A percentile compares a stretch with the other conserved stretches of the same genome.
phyloP scores from a whole-genome alignment of 2,888 invertebrate genomes.

The Dorcus parallelipipedus region DNA sequence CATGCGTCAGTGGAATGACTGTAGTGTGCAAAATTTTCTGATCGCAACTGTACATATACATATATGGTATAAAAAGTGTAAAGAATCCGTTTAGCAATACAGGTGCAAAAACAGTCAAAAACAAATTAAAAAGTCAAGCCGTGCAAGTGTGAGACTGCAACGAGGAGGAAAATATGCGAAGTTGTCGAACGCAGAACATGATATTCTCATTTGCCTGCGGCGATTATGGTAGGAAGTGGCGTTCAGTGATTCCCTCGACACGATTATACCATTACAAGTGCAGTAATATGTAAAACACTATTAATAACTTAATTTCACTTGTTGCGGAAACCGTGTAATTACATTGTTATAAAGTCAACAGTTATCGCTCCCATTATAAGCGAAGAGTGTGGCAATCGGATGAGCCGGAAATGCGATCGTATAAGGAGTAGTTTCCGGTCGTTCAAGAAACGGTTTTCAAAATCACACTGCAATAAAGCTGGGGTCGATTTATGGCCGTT shows the following conservation, averaged over 20 bases:
- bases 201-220: slow-evolving; percentile 39
- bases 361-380: slow-evolving; percentile 26
- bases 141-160: too few species aligned
- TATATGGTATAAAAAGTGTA: too few species aligned
- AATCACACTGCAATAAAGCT: slow-evolving; percentile 23
- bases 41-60: too few species aligned
- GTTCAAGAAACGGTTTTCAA: slow-evolving; percentile 24
- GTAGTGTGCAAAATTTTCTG: too few species aligned
- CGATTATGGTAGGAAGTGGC: slow-evolving; percentile 35
- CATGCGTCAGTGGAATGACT: too few species aligned
- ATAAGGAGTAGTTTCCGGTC: slow-evolving; percentile 18
- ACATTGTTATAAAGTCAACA: slow-evolving; percentile 24
- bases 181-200: slow-evolving; percentile 28
- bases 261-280: slow-evolving; percentile 38
- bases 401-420: slow-evolving; percentile 22
- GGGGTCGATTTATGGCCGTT: slow-evolving; percentile 25
- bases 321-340: slow-evolving; percentile 27
- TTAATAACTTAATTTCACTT: slow-evolving; percentile 39
- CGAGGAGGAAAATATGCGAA: background rate
- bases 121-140: too few species aligned
- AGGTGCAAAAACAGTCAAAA: too few species aligned
- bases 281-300: slow-evolving; percentile 38
- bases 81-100: too few species aligned
- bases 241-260: slow-evolving; percentile 25
- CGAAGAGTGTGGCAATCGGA: slow-evolving; percentile 22